phyloP scores from a whole-genome alignment of 92 coral and sea anemone genomes.

The Meandrina meandrites region DNA sequence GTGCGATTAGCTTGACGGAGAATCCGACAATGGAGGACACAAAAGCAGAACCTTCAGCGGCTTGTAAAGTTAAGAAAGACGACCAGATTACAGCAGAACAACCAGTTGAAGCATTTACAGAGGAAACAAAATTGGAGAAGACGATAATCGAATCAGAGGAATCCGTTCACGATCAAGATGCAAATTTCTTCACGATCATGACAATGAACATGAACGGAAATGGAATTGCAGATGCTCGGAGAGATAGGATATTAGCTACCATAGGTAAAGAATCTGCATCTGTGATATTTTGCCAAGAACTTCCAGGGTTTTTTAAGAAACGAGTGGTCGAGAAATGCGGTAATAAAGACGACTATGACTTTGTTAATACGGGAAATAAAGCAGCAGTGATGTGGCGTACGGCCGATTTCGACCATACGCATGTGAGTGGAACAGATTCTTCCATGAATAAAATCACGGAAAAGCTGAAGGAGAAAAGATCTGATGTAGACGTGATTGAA shows the following conservation, averaged over 20 bases:
- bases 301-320: neutral
- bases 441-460: neutral
- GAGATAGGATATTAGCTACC: neutral
- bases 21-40: no score
- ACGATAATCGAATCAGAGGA: no score
- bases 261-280: neutral
- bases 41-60: no score
- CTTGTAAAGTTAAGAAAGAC: no score
- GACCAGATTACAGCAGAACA: no score
- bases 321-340: constrained; percentile 2
- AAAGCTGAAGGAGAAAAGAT: neutral
- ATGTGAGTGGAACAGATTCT: neutral
- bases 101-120: no score
- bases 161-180: no score
- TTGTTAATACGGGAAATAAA: neutral
- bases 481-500: neutral
- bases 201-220: constrained; percentile 46
- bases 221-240: neutral
- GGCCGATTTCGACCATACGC: neutral
- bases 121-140: no score
- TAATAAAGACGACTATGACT: neutral
- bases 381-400: constrained; percentile 34
- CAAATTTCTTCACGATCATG: neutral
- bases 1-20: no score
- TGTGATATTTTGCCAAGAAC: constrained; percentile 41